A percentile compares a stretch with the other conserved stretches of the same genome.
These are phyloP conservation scores for Halictus rubicundus DNA, from an alignment of 1,140 invertebrate species.

Conservation along the genomic window DNA sequence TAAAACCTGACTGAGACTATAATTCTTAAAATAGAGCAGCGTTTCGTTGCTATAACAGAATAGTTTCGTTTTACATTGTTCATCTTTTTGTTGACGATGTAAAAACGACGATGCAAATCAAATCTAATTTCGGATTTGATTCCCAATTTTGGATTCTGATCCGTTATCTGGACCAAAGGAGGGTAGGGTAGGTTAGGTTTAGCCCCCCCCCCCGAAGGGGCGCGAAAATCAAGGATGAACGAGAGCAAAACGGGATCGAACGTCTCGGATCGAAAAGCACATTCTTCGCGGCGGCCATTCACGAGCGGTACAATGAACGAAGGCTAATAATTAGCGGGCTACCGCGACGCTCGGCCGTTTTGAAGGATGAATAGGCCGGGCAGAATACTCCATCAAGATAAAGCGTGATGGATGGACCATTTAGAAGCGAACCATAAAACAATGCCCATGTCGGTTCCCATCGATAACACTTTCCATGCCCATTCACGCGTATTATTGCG, in stretches of 20 bases:
- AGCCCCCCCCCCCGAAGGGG: too few relatives aligned
- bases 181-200: too few relatives aligned
- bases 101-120: too few relatives aligned
- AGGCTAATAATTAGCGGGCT: slow-evolving; percentile 55
- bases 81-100: too few relatives aligned
- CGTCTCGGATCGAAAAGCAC: not conserved
- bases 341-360: slow-evolving; percentile 40
- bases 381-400: slow-evolving; percentile 64
- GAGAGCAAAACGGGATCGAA: not conserved
- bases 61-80: too few relatives aligned
- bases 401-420: slow-evolving; percentile 61
- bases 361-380: slow-evolving; percentile 55
- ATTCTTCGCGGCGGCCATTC: slow-evolving; percentile 40
- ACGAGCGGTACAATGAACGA: slow-evolving; percentile 43
- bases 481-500: slow-evolving; percentile 51
- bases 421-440: slow-evolving; percentile 62
- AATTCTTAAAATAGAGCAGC: too few relatives aligned
- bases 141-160: too few relatives aligned
- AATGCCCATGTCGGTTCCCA: slow-evolving; percentile 59
- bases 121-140: too few relatives aligned
- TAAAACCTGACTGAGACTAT: too few relatives aligned
- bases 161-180: too few relatives aligned
- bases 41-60: too few relatives aligned
- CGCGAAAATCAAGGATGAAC: too few relatives aligned
- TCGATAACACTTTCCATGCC: slow-evolving; percentile 61